Evolutionary conservation across 2,113 vertebrate species (phyloP).

Genomic region (Erpornis zantholeuca): DNA sequence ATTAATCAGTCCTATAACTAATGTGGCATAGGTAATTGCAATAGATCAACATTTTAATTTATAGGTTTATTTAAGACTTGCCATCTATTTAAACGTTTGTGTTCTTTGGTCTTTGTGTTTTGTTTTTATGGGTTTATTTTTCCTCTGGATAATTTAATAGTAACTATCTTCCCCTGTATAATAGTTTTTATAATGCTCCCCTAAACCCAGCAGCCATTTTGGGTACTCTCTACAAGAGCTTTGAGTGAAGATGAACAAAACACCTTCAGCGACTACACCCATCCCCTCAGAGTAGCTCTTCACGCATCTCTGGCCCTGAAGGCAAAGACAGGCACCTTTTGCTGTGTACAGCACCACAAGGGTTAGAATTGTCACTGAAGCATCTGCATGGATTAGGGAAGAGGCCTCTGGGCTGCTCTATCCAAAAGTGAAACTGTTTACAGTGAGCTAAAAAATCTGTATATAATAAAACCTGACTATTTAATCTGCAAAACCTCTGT

Average conservation of each 20-base stretch:
- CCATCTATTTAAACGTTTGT: neutral
- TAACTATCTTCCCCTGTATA: neutral
- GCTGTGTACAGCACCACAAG: neutral
- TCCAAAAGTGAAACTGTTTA: neutral
- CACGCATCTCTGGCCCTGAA: neutral
- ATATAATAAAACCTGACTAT: no score
- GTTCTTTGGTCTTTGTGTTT: neutral
- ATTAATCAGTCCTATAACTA: neutral
- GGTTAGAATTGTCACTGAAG: neutral
- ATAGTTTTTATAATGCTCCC: neutral
- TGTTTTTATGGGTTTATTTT: neutral
- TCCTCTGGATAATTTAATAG: neutral
- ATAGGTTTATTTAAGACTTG: neutral
- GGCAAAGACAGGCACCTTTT: neutral
- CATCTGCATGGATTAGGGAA: neutral
- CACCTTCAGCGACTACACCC: neutral
- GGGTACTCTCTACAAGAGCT: neutral
- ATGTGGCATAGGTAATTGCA: neutral
- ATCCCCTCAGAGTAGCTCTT: neutral
- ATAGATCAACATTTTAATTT: neutral
- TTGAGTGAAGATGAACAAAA: neutral
- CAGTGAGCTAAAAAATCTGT: no score
- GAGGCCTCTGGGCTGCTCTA: neutral
- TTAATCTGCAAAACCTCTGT: neutral
- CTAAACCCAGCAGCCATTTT: neutral